Evolutionary conservation across 2,888 invertebrate genomes (phyloP), one percentile per base, ranked within the genome.

Genomic region (Chesias legatella): DNA sequence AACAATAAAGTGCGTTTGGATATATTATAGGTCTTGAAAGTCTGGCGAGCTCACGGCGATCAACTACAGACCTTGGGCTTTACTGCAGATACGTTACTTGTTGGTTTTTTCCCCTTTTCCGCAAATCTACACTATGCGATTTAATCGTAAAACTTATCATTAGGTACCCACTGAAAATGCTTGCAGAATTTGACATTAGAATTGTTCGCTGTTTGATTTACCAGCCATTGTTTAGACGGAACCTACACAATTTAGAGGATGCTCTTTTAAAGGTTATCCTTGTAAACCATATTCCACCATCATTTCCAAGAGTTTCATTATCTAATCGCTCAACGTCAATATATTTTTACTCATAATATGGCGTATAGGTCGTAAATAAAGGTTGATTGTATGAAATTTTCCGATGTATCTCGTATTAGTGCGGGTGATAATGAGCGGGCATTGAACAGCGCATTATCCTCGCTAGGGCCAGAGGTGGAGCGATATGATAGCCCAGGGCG

Each of bases 41-140:
- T 81, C 69, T 69, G 72, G 54, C 54, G 51, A 56, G 60, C 66
- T 83, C 85, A 84, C 67, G 84, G 84, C 72, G 60, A 85, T 67
- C 84, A 68, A 69, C 75, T 83, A 60, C 56, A 68, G 75, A 78
- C 86, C 86, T 86, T 85, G 82, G 71, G 55, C 61, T 62, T 65
- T 67, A 73, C 72, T 68, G 71, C 78, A 75, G 78, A 81, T 80
- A 80, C 80, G 79, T 79, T 64, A 67, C 74, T 73, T 71, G 68
- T 68, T 64, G 56, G 60, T 73, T 75, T 80, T 78, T 73, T 71
- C 68, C 65, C 64, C 67, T 73, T 81, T 83, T 83, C 80, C 79
- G 79, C 73, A 80, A 81, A 73, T 69, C 63, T 61, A 63, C 55
- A 55, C 58, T 62, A 56, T 53, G 56, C 61, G 67, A 57, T 65